phyloP scores from a whole-genome alignment of 2,888 invertebrate genomes.

The Spisula subtruncata region DNA sequence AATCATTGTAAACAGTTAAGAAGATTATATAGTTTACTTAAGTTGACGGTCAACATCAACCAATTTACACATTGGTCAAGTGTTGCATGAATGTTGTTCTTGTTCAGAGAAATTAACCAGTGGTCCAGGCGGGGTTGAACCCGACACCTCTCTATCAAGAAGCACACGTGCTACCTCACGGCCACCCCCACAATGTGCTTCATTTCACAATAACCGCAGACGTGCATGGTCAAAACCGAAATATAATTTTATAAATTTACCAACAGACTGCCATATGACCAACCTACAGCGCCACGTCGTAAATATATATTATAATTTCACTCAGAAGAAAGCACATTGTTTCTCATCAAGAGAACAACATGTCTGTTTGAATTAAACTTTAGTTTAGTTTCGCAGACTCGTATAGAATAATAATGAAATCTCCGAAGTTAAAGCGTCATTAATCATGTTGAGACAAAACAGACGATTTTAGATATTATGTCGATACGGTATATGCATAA shows the following conservation, averaged over 20 bases:
- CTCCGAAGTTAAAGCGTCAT: not conserved
- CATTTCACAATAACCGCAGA: not conserved
- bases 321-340: not conserved
- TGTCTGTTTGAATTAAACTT: not conserved
- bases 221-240: not conserved
- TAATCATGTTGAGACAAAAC: constrained; percentile 1
- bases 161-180: no score
- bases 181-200: no score
- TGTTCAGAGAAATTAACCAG: no score
- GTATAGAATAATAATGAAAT: constrained; percentile 1
- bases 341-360: not conserved
- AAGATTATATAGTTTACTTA: no score
- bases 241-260: not conserved
- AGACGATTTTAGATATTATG: not conserved
- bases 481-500: not conserved
- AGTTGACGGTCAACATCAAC: no score
- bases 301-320: not conserved
- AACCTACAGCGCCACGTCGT: not conserved
- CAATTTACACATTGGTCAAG: no score
- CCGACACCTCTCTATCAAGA: no score
- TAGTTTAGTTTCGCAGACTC: not conserved
- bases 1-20: no score
- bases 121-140: no score
- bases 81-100: no score
- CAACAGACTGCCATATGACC: not conserved